Conservation (phyloP, 2,888 invertebrate genomes). For the Hecatera dysodea region DNA sequence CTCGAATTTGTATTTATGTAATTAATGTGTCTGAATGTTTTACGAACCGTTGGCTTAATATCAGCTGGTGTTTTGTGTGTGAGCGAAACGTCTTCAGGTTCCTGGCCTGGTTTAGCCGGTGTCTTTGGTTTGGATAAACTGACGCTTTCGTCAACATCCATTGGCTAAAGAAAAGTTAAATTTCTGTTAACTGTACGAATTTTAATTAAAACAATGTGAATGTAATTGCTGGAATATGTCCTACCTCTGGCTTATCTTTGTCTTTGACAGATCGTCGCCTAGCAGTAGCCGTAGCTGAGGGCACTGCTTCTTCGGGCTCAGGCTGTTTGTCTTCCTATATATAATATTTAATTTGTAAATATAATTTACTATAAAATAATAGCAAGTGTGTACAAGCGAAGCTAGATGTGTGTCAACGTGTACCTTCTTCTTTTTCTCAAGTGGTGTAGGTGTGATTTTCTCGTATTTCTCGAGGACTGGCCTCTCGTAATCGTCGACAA, state of each 20-base stretch:
- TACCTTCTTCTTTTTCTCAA: slow-evolving; percentile 90
- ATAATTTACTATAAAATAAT: neutral
- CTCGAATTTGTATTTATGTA: neutral
- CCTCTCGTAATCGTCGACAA: slow-evolving; percentile 94
- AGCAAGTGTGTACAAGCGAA: slow-evolving; percentile 37
- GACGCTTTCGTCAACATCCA: slow-evolving; percentile 88
- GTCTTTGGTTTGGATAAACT: slow-evolving; percentile 84
- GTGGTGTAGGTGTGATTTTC: slow-evolving; percentile 89
- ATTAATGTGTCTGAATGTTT: neutral
- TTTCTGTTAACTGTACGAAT: slow-evolving; percentile 9
- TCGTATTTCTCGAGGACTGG: slow-evolving; percentile 94
- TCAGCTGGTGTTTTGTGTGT: slow-evolving; percentile 89
- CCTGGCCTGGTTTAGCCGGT: slow-evolving; percentile 82
- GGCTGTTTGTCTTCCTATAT: slow-evolving; percentile 43
- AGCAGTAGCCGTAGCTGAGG: slow-evolving; percentile 83
- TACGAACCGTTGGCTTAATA: slow-evolving; percentile 87
- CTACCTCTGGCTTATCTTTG: slow-evolving; percentile 87
- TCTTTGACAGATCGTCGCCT: slow-evolving; percentile 86
- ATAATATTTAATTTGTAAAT: slow-evolving; percentile 23
- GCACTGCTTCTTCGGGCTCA: slow-evolving; percentile 78
- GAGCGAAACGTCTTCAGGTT: slow-evolving; percentile 87
- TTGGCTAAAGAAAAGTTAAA: slow-evolving; percentile 76
- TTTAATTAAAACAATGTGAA: neutral
- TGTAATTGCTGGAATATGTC: slow-evolving; percentile 32
- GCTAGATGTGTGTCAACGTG: slow-evolving; percentile 61